A percentile compares a stretch with the other conserved stretches of the same genome.
Evolutionary conservation across 2,888 invertebrate species (phyloP).

Genomic region (Stenoptilia bipunctidactyla): DNA sequence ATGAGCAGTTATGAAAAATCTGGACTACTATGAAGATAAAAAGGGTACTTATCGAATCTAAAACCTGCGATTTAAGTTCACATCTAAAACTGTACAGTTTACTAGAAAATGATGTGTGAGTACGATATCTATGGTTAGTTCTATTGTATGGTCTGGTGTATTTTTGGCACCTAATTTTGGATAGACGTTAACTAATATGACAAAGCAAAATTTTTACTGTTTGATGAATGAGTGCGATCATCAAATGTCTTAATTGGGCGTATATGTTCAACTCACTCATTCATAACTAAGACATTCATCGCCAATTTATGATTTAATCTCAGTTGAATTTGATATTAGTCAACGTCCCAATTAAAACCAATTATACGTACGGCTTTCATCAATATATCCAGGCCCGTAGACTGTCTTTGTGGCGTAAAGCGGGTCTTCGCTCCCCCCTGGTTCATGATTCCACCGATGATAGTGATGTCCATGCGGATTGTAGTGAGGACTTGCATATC

Average conservation of each 20-base stretch:
- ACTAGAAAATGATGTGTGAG: conserved; percentile 41
- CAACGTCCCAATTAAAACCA: conserved; percentile 25
- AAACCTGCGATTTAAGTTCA: background rate
- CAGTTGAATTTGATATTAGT: conserved; percentile 29
- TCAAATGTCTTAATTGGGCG: conserved; percentile 1
- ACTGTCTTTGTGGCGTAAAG: conserved; percentile 70
- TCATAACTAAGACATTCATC: too few relatives aligned
- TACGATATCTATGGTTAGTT: conserved; percentile 70
- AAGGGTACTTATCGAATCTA: conserved; percentile 7
- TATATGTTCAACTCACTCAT: conserved; percentile 2
- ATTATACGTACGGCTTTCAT: conserved; percentile 68
- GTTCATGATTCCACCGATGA: conserved; percentile 65
- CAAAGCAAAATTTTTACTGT: conserved; percentile 7
- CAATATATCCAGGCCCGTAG: conserved; percentile 66
- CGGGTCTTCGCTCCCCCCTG: conserved; percentile 62
- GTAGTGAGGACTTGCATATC: conserved; percentile 65
- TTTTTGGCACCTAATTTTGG: conserved; percentile 28
- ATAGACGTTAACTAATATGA: conserved; percentile 35
- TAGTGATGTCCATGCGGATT: conserved; percentile 62
- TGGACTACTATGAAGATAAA: background rate
- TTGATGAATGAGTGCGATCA: background rate
- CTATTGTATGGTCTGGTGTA: conserved; percentile 11
- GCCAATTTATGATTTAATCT: too few relatives aligned
- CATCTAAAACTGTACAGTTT: conserved; percentile 41
- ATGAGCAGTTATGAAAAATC: conserved; percentile 5